These are phyloP conservation scores for Cassiopea andromeda DNA, from an alignment of 30 jellyfish, hydroid and myxozoan genomes.

Conservation along the genomic window DNA sequence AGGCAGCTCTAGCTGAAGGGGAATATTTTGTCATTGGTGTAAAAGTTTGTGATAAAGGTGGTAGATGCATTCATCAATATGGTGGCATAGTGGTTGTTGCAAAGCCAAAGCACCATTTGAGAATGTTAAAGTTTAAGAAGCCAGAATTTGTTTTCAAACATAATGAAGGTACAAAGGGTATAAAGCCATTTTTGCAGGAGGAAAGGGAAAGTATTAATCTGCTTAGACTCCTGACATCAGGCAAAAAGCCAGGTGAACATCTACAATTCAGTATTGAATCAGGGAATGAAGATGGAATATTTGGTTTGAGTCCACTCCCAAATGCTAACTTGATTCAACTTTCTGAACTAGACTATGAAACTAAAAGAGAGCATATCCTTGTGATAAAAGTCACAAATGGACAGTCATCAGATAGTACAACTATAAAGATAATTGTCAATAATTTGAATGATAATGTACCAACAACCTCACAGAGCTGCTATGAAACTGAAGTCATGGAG, in stretches of 20 bases:
- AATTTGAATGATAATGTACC: conserved; percentile 89
- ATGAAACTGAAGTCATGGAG: conserved; percentile 79
- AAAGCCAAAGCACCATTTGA: conserved; percentile 1
- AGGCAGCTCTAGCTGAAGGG: conserved; percentile 32
- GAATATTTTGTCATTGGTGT: conserved; percentile 10
- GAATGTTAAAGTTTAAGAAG: conserved; percentile 39
- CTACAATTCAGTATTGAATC: conserved; percentile 59
- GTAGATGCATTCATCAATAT: not conserved
- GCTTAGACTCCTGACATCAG: conserved; percentile 5
- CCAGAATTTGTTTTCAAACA: conserved; percentile 8
- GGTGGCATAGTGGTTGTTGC: conserved; percentile 8
- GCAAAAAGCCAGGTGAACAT: conserved; percentile 7
- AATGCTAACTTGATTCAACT: conserved; percentile 17
- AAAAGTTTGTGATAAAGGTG: conserved; percentile 52
- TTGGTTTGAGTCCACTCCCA: not conserved
- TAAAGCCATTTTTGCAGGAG: no score
- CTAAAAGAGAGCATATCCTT: conserved; percentile 40
- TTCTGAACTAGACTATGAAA: conserved; percentile 82
- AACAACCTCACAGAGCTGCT: conserved; percentile 93
- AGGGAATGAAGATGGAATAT: conserved; percentile 79
- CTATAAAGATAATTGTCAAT: conserved; percentile 43
- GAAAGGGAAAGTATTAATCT: not conserved
- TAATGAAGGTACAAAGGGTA: no score
- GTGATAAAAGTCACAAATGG: conserved; percentile 82
- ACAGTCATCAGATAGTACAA: conserved; percentile 39